Percentiles rank a stretch among this genome's conserved stretches.
Conservation (phyloP, 1,140 invertebrate genomes). For the Eueides isabella region DNA sequence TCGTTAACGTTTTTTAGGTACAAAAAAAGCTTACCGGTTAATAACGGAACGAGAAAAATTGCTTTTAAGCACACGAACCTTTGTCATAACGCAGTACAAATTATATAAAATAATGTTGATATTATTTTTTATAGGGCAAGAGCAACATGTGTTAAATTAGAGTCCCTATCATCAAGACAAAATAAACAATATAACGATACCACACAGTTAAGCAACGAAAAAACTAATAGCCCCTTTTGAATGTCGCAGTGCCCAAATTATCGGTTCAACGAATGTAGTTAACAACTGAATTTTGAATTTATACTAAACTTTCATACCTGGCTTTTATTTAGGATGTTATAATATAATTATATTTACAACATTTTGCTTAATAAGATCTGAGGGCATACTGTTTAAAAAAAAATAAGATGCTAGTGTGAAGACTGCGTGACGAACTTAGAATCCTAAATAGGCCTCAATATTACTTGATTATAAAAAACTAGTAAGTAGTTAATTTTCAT, state of each 20-base stretch:
- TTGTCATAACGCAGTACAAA: slow-evolving; percentile 70
- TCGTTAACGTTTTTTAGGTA: slow-evolving; percentile 58
- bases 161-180: slow-evolving; percentile 64
- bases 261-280: slow-evolving; percentile 19
- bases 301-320: not conserved
- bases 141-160: slow-evolving; percentile 76
- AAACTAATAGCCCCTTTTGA: slow-evolving; percentile 56
- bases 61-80: slow-evolving; percentile 68
- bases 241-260: slow-evolving; percentile 61
- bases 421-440: no score
- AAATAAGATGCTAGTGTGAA: no score
- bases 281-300: not conserved
- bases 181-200: slow-evolving; percentile 73
- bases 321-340: no score
- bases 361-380: no score
- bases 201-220: slow-evolving; percentile 56
- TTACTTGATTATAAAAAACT: no score
- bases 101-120: slow-evolving; percentile 74
- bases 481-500: no score
- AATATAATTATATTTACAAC: no score
- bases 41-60: slow-evolving; percentile 64
- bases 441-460: no score
- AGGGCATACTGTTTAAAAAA: no score
- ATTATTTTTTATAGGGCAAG: slow-evolving; percentile 66
- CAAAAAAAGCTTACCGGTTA: slow-evolving; percentile 63